These are phyloP conservation scores for Caenorhabditis sulstoni DNA, from an alignment of 2,888 invertebrate species.

Conservation along the genomic window DNA sequence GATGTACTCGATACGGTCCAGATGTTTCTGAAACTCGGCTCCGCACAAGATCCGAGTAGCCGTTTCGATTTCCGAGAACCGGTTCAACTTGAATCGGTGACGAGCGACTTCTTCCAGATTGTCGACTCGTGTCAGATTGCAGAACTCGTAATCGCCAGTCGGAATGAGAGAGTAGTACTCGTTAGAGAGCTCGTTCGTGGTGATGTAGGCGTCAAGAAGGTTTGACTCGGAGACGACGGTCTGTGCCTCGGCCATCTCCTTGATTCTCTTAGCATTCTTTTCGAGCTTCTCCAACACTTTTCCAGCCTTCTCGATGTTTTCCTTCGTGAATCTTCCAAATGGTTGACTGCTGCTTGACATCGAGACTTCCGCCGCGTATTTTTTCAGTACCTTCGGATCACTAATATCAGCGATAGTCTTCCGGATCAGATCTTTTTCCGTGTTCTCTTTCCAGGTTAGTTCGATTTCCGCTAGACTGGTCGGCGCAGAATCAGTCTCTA, in stretches of 20 bases:
- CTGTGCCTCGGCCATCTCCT: constrained; percentile 37
- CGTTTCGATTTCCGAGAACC: constrained; percentile 59
- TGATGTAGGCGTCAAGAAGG: constrained; percentile 35
- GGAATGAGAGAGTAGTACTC: constrained; percentile 83
- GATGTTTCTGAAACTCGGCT: constrained; percentile 37
- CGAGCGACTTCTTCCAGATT: constrained; percentile 22
- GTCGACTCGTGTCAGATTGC: constrained; percentile 53
- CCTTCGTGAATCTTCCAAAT: constrained; percentile 65
- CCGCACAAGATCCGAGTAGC: constrained; percentile 59
- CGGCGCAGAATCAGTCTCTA: constrained; percentile 32
- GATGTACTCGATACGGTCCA: constrained; percentile 57
- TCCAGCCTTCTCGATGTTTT: constrained; percentile 56
- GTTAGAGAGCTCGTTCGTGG: constrained; percentile 81
- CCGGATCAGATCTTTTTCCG: constrained; percentile 53
- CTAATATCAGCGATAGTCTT: constrained; percentile 81
- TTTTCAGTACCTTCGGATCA: constrained; percentile 69
- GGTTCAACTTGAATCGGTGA: constrained; percentile 51
- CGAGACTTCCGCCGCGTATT: constrained; percentile 52
- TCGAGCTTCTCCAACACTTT: constrained; percentile 50
- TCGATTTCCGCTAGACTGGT: constrained; percentile 55
- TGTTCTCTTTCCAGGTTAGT: constrained; percentile 51
- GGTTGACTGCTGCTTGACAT: constrained; percentile 39
- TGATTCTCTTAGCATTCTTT: constrained; percentile 47
- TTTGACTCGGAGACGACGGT: constrained; percentile 47
- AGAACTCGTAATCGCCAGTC: constrained; percentile 81